Base-by-base conservation (phyloP, 2,888 invertebrate species). In the Gibbula magus region DNA sequence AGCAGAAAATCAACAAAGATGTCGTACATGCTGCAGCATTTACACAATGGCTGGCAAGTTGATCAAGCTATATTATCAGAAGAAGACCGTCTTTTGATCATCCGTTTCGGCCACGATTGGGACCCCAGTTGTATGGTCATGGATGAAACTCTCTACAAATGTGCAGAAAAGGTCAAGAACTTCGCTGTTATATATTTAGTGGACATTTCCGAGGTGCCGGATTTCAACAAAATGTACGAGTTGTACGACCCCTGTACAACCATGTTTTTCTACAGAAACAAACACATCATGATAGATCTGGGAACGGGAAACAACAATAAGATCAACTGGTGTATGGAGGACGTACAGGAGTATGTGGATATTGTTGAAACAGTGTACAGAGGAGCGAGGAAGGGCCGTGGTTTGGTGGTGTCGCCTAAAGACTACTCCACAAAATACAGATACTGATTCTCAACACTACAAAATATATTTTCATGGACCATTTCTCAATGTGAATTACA, bases 121-220 rank as follows among this genome's bases (percentile, higher is more conserved):
- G 99, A 99, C 92, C 99, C 99, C 0, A 98, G 98, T 0, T 99
- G 99, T 92, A 99, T 99, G 99, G 98, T 99, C 94, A 99, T 99
- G 99, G 99, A 99, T 90, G 99, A 99, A 94, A 92, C 91, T 2
- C 84, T 93, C 45, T 93, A 92, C 87, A 92, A 91, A 83, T 89
- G 91, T 84, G 92, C 92, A 0, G 93, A 93, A 81, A 94, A 99
- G 83, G 97, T 99, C 2, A 99, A 99, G 93, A 99, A 99, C 93
- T 99, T 99, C 94, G 99, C 99, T 0, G 98, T 98, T 22, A 96
- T 99, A 81, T 99, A 99, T 92, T 94, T 99, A 70, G 99, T 99
- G 1, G 99, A 99, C 91, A 99, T 99, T 76, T 97, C 98, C 0
- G 97, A 97, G 94, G 99, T 99, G 74, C 99, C 99, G 7, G 99